phyloP scores from a whole-genome alignment of 2,797 vertebrate species.

The Halcyon badia region DNA sequence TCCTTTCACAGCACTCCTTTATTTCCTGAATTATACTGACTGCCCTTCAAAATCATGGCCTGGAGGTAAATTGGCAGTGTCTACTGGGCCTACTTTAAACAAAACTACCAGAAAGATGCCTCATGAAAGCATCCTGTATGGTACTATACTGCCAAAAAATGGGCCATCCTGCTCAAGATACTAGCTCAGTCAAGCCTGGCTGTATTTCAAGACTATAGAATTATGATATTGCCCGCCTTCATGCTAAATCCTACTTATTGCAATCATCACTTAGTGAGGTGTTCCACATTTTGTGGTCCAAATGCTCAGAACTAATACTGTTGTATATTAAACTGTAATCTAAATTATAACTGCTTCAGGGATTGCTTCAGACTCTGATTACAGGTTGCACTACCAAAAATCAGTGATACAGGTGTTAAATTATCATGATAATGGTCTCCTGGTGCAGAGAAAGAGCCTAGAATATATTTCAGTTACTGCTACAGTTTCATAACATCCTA shows the following conservation, averaged over 20 bases:
- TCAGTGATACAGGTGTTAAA: slow-evolving; percentile 77
- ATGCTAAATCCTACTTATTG: slow-evolving; percentile 4
- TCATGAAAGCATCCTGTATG: not conserved
- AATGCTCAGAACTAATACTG: slow-evolving; percentile 32
- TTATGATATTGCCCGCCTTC: not conserved
- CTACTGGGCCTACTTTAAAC: not conserved
- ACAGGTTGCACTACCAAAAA: slow-evolving; percentile 68
- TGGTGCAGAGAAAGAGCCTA: slow-evolving; percentile 20
- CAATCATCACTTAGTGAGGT: slow-evolving; percentile 28
- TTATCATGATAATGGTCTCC: slow-evolving; percentile 72
- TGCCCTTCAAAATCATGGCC: slow-evolving; percentile 30
- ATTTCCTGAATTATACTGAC: slow-evolving; percentile 54
- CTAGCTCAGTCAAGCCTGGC: not conserved
- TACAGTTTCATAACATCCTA: slow-evolving; percentile 17
- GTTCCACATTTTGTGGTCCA: slow-evolving; percentile 52
- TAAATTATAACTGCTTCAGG: slow-evolving; percentile 75
- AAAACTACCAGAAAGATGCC: not conserved
- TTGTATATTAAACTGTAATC: slow-evolving; percentile 65
- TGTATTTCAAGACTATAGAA: not conserved
- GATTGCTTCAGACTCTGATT: slow-evolving; percentile 76
- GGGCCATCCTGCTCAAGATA: not conserved
- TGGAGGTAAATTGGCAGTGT: not conserved
- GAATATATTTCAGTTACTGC: slow-evolving; percentile 38
- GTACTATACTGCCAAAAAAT: not conserved
- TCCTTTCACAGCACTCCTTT: not conserved